phyloP scores from a whole-genome alignment of 2,797 vertebrate genomes.

The Dicrostonyx torquatus region DNA sequence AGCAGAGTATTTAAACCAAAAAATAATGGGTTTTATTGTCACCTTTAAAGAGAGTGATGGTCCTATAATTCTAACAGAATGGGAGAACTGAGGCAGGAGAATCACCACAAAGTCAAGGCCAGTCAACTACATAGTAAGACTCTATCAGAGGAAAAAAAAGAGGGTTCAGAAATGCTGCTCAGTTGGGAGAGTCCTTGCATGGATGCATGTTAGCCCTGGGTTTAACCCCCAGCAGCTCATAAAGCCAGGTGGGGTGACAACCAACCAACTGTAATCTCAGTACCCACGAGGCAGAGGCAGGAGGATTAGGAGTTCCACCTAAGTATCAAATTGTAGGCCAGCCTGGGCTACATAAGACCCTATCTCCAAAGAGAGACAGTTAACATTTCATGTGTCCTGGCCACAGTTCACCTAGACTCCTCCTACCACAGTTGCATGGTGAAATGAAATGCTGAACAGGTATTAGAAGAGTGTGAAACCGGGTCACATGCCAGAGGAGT shows the following conservation, averaged over 20 bases:
- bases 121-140: neutral
- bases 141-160: neutral
- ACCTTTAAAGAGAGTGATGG: neutral
- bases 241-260: neutral
- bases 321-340: neutral
- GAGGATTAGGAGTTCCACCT: neutral
- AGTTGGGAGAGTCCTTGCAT: too few relatives aligned
- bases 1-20: neutral
- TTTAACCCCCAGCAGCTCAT: neutral
- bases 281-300: neutral
- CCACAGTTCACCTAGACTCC: neutral
- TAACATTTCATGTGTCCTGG: neutral
- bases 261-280: neutral
- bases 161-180: neutral
- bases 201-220: neutral
- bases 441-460: too few relatives aligned
- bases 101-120: neutral
- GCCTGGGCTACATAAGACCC: neutral
- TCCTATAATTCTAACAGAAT: neutral
- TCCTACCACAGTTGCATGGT: neutral
- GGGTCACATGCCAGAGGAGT: too few relatives aligned
- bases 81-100: neutral
- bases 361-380: neutral
- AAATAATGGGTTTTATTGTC: neutral
- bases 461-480: neutral